Base-by-base conservation (phyloP, 2,113 vertebrate genomes). In the Datnioides undecimradiatus region DNA sequence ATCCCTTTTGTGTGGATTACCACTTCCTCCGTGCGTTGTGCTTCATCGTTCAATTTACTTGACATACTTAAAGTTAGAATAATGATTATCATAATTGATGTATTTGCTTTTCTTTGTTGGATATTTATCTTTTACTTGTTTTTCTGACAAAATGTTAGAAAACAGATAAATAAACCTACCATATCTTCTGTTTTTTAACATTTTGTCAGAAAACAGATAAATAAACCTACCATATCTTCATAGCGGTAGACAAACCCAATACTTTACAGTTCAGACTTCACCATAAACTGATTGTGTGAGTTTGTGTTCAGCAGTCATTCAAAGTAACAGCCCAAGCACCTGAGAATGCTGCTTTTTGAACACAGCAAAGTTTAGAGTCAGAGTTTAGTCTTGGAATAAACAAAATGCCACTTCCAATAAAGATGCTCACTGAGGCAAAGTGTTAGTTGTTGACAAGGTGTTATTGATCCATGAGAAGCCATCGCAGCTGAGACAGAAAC, bases 401-500 rank as follows among this genome's bases (percentile, higher is more conserved):
- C 25, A 55, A 73, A 46, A 62, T 48, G 52, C 13, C 62, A 31
- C 38, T 36, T 60, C 69, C 3, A 72, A 62, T 73, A 25, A 54
- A 71, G 52, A 46, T 36, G 40, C 57, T 60, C 69, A 33, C 7
- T 66, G 51, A 16, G 27, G 49, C 33, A 5, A 31, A 31, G 58
- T 34, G 55, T 67, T 45, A 6, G 31, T 40, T 38, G 43, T 46
- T 40, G 38, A 68, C 54, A 40, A 80, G 75, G 36, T 17, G 38
- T 59, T 80, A 74, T 82, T 17, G 72, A 87, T 85, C 54, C 5
- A 14, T 21, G 12, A 58, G 54, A 23, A 51, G 36, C 29, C 43
- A 36, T 62, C 52, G 46, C 19, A 33, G 59, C 34, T 19, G 36
- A 64, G 51, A 45, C 23, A 34, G n/a, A 51, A 81, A 73, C 58